phyloP scores from a whole-genome alignment of 2,113 vertebrate species.

The Pluvianellus socialis region DNA sequence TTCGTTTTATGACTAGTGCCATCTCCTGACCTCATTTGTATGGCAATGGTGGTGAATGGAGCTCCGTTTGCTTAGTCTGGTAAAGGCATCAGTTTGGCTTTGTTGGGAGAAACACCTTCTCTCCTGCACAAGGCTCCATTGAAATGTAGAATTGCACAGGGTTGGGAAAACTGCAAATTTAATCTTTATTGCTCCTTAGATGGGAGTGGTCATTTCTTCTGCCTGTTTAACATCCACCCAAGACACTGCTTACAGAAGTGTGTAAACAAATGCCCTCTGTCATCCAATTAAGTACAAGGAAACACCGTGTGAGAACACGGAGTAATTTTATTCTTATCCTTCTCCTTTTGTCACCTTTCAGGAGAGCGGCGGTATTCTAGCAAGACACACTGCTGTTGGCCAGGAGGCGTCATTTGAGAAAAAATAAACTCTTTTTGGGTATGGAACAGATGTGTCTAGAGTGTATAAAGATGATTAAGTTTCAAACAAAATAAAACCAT shows the following conservation, averaged over 20 bases:
- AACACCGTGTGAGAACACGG: neutral
- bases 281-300: neutral
- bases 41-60: neutral
- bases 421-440: neutral
- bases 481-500: neutral
- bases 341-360: neutral
- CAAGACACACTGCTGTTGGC: rapidly evolving
- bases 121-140: neutral
- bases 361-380: neutral
- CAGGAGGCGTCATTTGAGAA: neutral
- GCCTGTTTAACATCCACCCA: neutral
- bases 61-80: neutral
- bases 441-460: neutral
- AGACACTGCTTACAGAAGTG: neutral
- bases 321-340: neutral
- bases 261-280: neutral
- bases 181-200: rapidly evolving
- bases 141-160: neutral
- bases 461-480: neutral
- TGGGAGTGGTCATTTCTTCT: neutral
- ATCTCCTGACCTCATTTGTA: neutral
- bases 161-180: neutral
- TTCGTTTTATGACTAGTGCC: neutral
- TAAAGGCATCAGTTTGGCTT: neutral
- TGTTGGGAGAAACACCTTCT: neutral